These are phyloP conservation scores for Chrysemys picta DNA, from an alignment of 2,113 vertebrate genomes.

Conservation along the genomic window DNA sequence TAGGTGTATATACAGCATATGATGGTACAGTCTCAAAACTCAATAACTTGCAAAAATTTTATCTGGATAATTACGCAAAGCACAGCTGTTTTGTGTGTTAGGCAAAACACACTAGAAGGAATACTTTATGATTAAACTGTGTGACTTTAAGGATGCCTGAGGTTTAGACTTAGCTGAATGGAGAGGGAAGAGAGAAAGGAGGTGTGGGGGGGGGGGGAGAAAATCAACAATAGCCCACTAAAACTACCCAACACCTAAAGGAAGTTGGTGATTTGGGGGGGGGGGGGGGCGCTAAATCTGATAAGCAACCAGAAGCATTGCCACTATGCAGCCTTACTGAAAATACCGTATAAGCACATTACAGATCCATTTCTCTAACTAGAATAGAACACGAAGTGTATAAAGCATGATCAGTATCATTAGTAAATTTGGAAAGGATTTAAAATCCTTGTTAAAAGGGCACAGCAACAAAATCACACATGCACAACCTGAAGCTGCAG, in stretches of 20 bases:
- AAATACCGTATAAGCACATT: slow-evolving; percentile 61
- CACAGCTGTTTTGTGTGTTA: background rate
- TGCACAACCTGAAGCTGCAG: slow-evolving; percentile 33
- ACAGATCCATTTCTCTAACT: slow-evolving; percentile 62
- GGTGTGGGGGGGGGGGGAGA: background rate
- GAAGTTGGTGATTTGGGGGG: slow-evolving; percentile 53
- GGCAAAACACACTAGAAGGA: slow-evolving; percentile 22
- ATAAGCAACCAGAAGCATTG: slow-evolving; percentile 59
- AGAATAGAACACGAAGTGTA: slow-evolving; percentile 60
- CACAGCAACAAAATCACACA: slow-evolving; percentile 32
- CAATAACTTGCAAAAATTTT: slow-evolving; percentile 6
- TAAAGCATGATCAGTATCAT: slow-evolving; percentile 59
- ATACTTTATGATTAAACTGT: slow-evolving; percentile 21
- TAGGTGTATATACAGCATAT: background rate
- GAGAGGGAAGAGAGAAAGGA: background rate
- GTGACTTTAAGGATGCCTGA: background rate
- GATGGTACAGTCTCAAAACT: background rate
- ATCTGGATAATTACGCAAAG: slow-evolving; percentile 44
- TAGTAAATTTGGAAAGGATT: slow-evolving; percentile 57
- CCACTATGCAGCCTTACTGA: slow-evolving; percentile 65
- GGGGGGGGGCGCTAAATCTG: slow-evolving; percentile 44
- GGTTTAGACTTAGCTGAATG: slow-evolving; percentile 19
- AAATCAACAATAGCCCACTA: background rate
- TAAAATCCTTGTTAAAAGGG: slow-evolving; percentile 41
- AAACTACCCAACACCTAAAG: slow-evolving; percentile 24